Evolutionary conservation across 2,888 invertebrate genomes (phyloP).

Genomic region (Biston betularia): DNA sequence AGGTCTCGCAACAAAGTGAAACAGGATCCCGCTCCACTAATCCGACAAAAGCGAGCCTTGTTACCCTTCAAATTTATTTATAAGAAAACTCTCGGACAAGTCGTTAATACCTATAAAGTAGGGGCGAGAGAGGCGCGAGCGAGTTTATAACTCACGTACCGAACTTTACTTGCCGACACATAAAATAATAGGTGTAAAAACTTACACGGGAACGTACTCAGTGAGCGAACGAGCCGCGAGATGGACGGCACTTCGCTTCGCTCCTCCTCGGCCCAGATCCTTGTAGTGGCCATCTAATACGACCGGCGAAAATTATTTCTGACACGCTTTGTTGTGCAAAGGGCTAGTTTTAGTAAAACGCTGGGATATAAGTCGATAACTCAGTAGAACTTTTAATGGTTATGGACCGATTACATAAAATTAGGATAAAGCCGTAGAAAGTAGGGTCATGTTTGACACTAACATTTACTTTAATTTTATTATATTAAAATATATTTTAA

Average conservation of each 20-base stretch:
- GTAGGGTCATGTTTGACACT: too few species aligned
- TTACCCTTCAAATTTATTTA: slow-evolving; percentile 87
- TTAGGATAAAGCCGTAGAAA: not conserved
- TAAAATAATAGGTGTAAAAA: slow-evolving; percentile 87
- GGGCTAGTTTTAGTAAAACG: slow-evolving; percentile 31
- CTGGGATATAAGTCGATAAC: slow-evolving; percentile 25
- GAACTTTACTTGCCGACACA: slow-evolving; percentile 87
- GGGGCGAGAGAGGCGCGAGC: slow-evolving; percentile 85
- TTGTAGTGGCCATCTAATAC: slow-evolving; percentile 34
- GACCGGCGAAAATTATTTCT: slow-evolving; percentile 44
- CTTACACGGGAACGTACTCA: slow-evolving; percentile 87
- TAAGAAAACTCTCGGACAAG: slow-evolving; percentile 87
- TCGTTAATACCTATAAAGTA: slow-evolving; percentile 87
- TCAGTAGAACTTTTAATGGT: slow-evolving; percentile 20
- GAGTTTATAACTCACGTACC: slow-evolving; percentile 87
- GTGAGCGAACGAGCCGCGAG: slow-evolving; percentile 80
- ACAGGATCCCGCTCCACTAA: slow-evolving; percentile 86
- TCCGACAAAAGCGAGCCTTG: slow-evolving; percentile 87
- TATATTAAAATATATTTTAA: too few species aligned
- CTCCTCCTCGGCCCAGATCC: slow-evolving; percentile 36
- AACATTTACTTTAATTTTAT: not conserved
- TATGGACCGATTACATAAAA: slow-evolving; percentile 7
- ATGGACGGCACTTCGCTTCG: slow-evolving; percentile 72
- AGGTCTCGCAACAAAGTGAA: slow-evolving; percentile 84
- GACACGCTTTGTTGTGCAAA: slow-evolving; percentile 44